These are phyloP conservation scores for Euthynnus affinis DNA, from an alignment of 2,797 vertebrate species.

Conservation along the genomic window DNA sequence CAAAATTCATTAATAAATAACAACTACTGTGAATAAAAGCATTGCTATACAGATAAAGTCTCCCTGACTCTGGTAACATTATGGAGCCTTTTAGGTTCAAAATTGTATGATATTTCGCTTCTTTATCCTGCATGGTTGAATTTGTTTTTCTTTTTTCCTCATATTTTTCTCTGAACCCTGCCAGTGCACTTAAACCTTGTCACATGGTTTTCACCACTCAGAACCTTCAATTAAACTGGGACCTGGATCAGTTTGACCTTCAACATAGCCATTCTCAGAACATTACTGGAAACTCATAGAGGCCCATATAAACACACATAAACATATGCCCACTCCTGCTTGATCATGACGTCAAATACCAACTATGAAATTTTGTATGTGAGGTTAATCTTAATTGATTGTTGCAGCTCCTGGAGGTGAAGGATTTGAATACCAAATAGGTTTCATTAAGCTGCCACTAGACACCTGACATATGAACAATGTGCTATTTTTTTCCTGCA, in stretches of 20 bases:
- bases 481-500: not conserved
- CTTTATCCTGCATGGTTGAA: not conserved
- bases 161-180: not conserved
- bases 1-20: not conserved
- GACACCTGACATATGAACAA: constrained; percentile 25
- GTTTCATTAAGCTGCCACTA: constrained; percentile 25
- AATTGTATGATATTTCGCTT: not conserved
- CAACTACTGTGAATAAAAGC: not conserved
- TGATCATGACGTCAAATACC: not conserved
- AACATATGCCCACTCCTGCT: too few relatives aligned
- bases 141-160: not conserved
- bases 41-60: not conserved
- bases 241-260: constrained; percentile 51
- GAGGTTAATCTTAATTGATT: not conserved
- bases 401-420: not conserved
- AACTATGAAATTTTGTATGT: not conserved
- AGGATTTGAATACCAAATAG: constrained; percentile 24
- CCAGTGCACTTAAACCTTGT: not conserved
- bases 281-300: not conserved
- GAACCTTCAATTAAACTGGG: constrained; percentile 41
- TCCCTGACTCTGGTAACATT: not conserved
- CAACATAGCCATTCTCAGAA: constrained; percentile 28
- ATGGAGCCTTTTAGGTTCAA: not conserved
- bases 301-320: not conserved
- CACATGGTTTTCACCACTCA: constrained; percentile 65